Evolutionary conservation across 2,888 invertebrate genomes (phyloP), one percentile per base, ranked within the genome.

Genomic region (Sphecodes monilicornis): DNA sequence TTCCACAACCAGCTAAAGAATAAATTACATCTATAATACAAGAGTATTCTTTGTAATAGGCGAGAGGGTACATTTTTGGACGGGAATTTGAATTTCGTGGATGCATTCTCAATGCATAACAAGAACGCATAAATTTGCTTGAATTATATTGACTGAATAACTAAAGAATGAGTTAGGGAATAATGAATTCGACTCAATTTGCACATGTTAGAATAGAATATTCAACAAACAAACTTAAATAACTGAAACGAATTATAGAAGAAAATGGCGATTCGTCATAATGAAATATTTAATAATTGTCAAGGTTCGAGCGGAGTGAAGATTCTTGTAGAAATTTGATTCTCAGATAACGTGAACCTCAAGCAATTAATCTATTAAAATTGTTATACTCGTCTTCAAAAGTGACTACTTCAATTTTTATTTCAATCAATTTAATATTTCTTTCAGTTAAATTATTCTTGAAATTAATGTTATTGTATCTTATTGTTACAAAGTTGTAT

Each of bases 111-210:
- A 22, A 57, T 36, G 29, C 46, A 46, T 69, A 69, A 60, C 36
- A 60, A 69, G 73, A 73, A 74, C 70, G 60, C 82, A 74, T 74
- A 74, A 73, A 79, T 57, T 57, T 41, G 39, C 18, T 68, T 57
- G 46, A 76, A 64, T 74, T 74, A 70, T 79, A 79, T 82, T 29
- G 81, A 74, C 79, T 43, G 78, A 68, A 72, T 72, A 78, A 78
- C 78, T n/a, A 54, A 68, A 71, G 50, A 50, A 78, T 57, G 79
- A 78, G 73, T 60, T 54, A 77, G 32, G 54, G 10, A 71, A 66
- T 66, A 71, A 72, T 68, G 78, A 72, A 78, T 72, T 78, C 69
- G 29, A 2, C n/a, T 70, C 22, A 29, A 74, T 82, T 79, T 74
- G 79, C 79, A 79, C 79, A 39, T 39, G 60, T 46, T 54, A n/a